Conservation (phyloP, 2,888 invertebrate species). For the Drosophila paramelanica region DNA sequence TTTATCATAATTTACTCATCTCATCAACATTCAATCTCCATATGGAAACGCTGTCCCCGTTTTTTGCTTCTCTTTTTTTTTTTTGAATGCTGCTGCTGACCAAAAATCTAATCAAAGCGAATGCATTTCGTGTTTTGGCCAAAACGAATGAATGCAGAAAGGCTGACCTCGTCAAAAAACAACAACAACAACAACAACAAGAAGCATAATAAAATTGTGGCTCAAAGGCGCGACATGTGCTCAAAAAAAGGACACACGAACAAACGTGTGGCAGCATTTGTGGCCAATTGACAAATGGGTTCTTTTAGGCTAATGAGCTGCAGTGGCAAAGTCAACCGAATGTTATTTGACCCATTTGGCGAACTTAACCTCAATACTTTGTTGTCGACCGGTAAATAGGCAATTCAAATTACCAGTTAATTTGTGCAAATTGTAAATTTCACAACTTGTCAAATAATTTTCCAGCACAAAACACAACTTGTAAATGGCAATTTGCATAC, state of each 20-base stretch:
- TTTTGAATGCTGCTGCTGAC: not conserved
- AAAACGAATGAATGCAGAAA: slow-evolving; percentile 30
- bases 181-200: too few species aligned
- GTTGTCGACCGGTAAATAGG: not conserved
- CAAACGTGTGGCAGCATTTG: slow-evolving; percentile 33
- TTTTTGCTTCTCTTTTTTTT: not conserved
- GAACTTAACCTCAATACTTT: slow-evolving; percentile 11
- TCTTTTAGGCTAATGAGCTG: slow-evolving; percentile 49
- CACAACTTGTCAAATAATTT: slow-evolving; percentile 55
- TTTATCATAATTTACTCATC: slow-evolving; percentile 45
- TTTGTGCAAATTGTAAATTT: slow-evolving; percentile 51
- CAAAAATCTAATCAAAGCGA: slow-evolving; percentile 71
- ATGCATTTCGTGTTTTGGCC: slow-evolving; percentile 52
- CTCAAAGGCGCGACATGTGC: slow-evolving; percentile 37
- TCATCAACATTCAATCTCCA: slow-evolving; percentile 59
- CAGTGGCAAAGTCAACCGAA: not conserved
- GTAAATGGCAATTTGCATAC: slow-evolving; percentile 18
- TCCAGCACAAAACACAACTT: slow-evolving; percentile 37
- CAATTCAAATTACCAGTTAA: slow-evolving; percentile 24
- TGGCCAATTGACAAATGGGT: slow-evolving; percentile 54
- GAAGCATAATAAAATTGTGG: slow-evolving; percentile 20
- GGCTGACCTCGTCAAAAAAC: slow-evolving; percentile 37
- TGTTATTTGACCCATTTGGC: slow-evolving; percentile 44
- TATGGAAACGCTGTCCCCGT: slow-evolving; percentile 5
- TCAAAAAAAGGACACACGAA: slow-evolving; percentile 9